Evolutionary conservation across 2,113 vertebrate genomes (phyloP).

Genomic region (Rutilus rutilus): DNA sequence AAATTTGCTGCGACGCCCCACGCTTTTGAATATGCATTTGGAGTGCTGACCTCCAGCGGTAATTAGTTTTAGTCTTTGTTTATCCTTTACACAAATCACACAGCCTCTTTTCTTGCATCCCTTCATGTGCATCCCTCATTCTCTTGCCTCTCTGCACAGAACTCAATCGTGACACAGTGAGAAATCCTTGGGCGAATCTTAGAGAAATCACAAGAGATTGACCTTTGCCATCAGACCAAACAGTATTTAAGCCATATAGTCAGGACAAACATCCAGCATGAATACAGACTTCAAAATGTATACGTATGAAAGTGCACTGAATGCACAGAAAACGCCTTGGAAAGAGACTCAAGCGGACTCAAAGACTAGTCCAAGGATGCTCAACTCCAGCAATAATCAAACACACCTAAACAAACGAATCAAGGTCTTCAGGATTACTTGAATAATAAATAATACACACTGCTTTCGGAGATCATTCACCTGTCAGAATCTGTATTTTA

Average conservation of each 20-base stretch:
- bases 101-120: conserved; percentile 52
- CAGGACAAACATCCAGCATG: neutral
- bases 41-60: conserved; percentile 76
- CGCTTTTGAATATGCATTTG: conserved; percentile 72
- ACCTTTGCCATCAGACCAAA: conserved; percentile 35
- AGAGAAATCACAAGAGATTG: conserved; percentile 21
- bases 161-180: neutral
- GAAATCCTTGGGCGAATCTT: conserved; percentile 46
- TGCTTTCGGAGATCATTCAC: neutral
- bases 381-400: neutral
- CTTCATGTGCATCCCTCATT: conserved; percentile 17
- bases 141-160: neutral
- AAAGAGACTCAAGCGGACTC: neutral
- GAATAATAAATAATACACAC: neutral
- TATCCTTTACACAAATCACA: conserved; percentile 71
- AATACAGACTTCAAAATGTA: neutral
- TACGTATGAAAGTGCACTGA: neutral
- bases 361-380: neutral
- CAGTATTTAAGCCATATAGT: neutral
- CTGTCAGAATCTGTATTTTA: neutral
- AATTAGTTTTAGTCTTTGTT: conserved; percentile 79
- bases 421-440: neutral
- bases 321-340: neutral
- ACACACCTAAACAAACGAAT: neutral
- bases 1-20: conserved; percentile 68